Conservation (phyloP, 2,113 vertebrate genomes). For the Mus musculus region GRCm39 chr9:111380501-111381000, state of each 20-base stretch:
- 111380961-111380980: not conserved
- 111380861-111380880: not conserved
- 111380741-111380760: not conserved
- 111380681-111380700: too few species aligned
- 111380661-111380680: too few species aligned
- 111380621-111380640: not conserved
- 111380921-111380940: not conserved
- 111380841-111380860: not conserved
- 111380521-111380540: not conserved
- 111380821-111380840: not conserved
- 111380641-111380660: not conserved
- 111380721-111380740: not conserved
- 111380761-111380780: not conserved
- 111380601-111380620: not conserved
- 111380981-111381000: not conserved
- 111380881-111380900: not conserved
- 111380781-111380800: not conserved
- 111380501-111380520: not conserved
- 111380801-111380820: constrained; percentile 18
- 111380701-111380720: not conserved
- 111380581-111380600: not conserved
- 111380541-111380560: not conserved
- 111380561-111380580: not conserved
- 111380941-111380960: not conserved
- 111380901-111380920: not conserved